These are phyloP conservation scores for Leptogaster cylindrica DNA, from an alignment of 2,888 invertebrate genomes.

Conservation along the genomic window DNA sequence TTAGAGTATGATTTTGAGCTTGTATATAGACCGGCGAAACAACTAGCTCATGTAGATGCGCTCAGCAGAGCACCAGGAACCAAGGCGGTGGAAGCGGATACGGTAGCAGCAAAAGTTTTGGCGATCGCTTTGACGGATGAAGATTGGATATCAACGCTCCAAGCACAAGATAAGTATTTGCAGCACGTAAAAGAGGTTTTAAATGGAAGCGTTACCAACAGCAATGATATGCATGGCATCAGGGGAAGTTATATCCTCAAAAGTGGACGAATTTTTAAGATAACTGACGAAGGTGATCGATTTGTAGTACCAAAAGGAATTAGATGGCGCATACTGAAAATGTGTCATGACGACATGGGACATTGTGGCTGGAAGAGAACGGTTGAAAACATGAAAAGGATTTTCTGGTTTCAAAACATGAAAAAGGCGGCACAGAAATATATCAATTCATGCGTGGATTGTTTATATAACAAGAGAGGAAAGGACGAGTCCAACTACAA, in stretches of 20 bases:
- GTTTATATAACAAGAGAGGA: constrained; percentile 7
- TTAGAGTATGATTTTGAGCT: constrained; percentile 16
- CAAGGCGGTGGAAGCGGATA: not conserved
- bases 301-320: constrained; percentile 31
- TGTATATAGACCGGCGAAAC: not conserved
- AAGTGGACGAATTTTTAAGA: constrained; percentile 5
- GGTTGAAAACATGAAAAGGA: constrained; percentile 16
- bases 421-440: constrained; percentile 37
- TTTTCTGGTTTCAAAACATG: constrained; percentile 59
- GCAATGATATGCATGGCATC: not conserved
- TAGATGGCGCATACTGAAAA: constrained; percentile 27
- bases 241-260: not conserved
- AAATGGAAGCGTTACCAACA: not conserved
- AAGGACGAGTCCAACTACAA: constrained; percentile 11
- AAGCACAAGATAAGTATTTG: constrained; percentile 36
- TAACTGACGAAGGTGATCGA: constrained; percentile 1
- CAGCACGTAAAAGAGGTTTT: not conserved
- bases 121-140: not conserved
- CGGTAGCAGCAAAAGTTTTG: not conserved
- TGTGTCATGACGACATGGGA: constrained; percentile 14
- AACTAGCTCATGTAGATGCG: constrained; percentile 5
- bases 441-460: constrained; percentile 7
- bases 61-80: not conserved
- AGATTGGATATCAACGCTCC: constrained; percentile 46
- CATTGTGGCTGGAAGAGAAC: constrained; percentile 25